phyloP scores from a whole-genome alignment of 2,797 vertebrate species.

The Diplodus puntazzo region DNA sequence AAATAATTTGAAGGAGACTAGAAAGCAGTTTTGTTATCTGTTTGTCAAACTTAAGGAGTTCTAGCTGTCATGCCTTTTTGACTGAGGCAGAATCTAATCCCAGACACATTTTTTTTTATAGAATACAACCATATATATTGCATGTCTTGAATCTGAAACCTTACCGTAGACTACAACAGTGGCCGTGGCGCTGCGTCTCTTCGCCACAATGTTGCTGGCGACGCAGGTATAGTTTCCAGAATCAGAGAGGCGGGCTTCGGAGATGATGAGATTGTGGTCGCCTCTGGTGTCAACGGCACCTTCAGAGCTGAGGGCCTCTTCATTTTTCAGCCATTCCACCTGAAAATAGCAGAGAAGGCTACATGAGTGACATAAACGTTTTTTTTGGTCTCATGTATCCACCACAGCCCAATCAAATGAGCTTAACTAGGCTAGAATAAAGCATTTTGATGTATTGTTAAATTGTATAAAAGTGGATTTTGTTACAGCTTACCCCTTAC shows the following conservation, averaged over 20 bases:
- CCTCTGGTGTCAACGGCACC: constrained; percentile 88
- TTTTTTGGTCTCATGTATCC: background rate
- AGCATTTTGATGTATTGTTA: background rate
- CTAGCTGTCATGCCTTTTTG: background rate
- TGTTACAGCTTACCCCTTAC: background rate
- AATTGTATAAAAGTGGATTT: background rate
- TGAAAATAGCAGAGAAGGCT: constrained; percentile 62
- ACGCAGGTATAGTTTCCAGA: constrained; percentile 98
- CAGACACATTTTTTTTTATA: background rate
- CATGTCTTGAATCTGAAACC: constrained; percentile 28
- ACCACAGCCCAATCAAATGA: background rate
- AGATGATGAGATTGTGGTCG: constrained; percentile 95
- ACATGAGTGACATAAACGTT: background rate
- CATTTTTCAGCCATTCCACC: constrained; percentile 99
- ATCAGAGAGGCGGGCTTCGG: constrained; percentile 93
- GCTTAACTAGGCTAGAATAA: background rate
- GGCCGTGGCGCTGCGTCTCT: constrained; percentile 93
- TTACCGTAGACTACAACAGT: constrained; percentile 95
- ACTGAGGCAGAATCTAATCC: background rate
- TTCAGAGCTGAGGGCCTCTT: constrained; percentile 90
- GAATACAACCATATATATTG: too few species aligned
- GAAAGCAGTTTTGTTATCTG: constrained; percentile 10
- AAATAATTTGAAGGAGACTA: constrained; percentile 35
- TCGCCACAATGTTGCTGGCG: constrained; percentile 97
- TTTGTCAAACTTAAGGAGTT: background rate